Evolutionary conservation across 2,888 invertebrate genomes (phyloP).

Genomic region (Drosophila subsilvestris): DNA sequence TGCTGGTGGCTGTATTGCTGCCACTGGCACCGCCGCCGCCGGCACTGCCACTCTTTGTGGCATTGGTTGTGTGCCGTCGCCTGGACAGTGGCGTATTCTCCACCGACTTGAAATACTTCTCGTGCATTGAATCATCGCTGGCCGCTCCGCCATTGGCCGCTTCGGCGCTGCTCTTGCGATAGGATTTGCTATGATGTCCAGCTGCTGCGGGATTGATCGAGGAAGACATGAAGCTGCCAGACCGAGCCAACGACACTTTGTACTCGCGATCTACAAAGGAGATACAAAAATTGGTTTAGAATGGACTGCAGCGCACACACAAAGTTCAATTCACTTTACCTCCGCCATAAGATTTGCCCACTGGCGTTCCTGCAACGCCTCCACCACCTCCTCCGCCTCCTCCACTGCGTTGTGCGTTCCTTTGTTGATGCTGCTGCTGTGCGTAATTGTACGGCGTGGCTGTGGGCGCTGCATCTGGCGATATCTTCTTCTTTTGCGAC

Average conservation of each 20-base stretch:
- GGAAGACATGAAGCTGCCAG: conserved; percentile 84
- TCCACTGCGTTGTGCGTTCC: conserved; percentile 82
- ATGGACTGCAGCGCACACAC: too few relatives aligned
- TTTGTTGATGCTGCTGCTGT: conserved; percentile 77
- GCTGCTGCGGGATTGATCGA: conserved; percentile 80
- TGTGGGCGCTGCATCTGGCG: conserved; percentile 78
- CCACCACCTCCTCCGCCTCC: conserved; percentile 16
- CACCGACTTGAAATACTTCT: conserved; percentile 90
- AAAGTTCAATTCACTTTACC: conserved; percentile 40
- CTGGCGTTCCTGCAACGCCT: conserved; percentile 5
- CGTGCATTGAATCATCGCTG: conserved; percentile 92
- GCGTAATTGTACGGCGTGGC: conserved; percentile 72
- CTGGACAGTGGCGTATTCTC: conserved; percentile 88
- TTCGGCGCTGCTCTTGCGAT: conserved; percentile 80
- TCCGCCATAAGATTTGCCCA: conserved; percentile 54
- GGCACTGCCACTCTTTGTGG: conserved; percentile 63
- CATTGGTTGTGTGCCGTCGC: conserved; percentile 83
- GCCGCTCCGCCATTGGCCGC: conserved; percentile 84
- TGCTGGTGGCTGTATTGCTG: conserved; percentile 69
- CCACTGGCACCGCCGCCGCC: conserved; percentile 64
- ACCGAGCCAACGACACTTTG: conserved; percentile 82
- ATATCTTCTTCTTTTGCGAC: conserved; percentile 86
- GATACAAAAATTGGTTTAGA: not conserved
- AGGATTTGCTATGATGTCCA: conserved; percentile 80
- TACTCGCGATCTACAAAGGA: conserved; percentile 69